Evolutionary conservation across 92 coral and sea anemone genomes (phyloP).

Genomic region (Zoanthus solanderi): DNA sequence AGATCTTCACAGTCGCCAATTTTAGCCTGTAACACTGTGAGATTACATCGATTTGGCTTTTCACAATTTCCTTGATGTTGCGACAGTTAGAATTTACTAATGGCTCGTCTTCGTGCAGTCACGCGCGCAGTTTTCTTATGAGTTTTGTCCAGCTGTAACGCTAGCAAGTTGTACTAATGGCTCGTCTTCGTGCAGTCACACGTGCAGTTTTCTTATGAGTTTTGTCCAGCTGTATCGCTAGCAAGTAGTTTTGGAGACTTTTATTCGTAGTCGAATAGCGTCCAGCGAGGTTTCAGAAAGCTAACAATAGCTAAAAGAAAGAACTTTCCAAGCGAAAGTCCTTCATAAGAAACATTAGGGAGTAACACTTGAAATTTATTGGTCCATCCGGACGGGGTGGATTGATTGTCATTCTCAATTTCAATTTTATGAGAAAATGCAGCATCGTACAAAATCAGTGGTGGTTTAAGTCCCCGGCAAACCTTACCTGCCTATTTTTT

Average conservation of each 20-base stretch:
- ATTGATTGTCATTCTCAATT: too few relatives aligned
- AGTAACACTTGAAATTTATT: neutral
- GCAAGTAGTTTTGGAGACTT: constrained; percentile 23
- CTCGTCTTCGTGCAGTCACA: neutral
- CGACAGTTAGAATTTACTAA: too few relatives aligned
- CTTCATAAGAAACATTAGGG: neutral
- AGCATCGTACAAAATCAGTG: neutral
- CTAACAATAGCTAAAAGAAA: too few relatives aligned
- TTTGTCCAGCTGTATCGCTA: constrained; percentile 1
- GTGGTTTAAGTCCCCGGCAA: neutral
- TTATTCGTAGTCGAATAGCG: constrained; percentile 13
- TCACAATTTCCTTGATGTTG: neutral
- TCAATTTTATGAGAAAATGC: too few relatives aligned
- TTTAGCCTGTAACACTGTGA: constrained; percentile 10
- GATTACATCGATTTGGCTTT: neutral
- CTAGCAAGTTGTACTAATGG: neutral
- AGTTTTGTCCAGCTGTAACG: constrained; percentile 8
- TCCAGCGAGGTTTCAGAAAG: constrained; percentile 1
- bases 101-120: neutral
- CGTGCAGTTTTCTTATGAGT: neutral
- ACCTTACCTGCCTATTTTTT: neutral
- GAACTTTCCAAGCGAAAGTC: neutral
- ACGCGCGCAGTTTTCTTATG: constrained; percentile 15
- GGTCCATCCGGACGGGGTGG: too few relatives aligned
- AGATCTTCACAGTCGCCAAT: constrained; percentile 6